phyloP scores from a whole-genome alignment of 2,113 vertebrate genomes.

The Camelus bactrianus region DNA sequence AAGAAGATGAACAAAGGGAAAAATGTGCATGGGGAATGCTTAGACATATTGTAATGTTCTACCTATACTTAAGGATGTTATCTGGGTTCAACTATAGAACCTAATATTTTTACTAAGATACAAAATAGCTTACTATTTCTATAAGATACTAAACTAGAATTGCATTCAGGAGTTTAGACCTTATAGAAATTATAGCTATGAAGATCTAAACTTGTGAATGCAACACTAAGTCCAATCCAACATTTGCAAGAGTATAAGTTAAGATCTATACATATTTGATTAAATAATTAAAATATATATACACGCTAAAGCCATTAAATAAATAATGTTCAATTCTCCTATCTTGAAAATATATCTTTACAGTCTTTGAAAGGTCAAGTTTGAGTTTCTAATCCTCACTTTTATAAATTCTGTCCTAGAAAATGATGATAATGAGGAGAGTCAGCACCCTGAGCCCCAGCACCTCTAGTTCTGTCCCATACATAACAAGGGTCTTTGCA shows the following conservation, averaged over 20 bases:
- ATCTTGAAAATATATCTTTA: neutral
- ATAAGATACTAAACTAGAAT: too few relatives aligned
- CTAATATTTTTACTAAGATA: too few relatives aligned
- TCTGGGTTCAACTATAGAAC: neutral
- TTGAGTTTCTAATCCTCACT: neutral
- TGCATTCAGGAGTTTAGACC: too few relatives aligned
- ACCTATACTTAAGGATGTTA: neutral
- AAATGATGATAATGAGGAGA: neutral
- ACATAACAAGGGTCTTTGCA: neutral
- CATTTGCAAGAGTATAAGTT: neutral
- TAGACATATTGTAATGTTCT: neutral
- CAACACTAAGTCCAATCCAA: neutral
- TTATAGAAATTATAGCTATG: neutral
- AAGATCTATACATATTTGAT: neutral
- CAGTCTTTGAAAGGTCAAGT: neutral
- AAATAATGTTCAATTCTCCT: neutral
- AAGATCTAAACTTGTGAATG: neutral
- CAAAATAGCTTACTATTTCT: too few relatives aligned
- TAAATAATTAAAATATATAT: constrained; percentile 11
- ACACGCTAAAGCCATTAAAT: neutral
- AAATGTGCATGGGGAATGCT: neutral
- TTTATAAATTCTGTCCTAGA: neutral
- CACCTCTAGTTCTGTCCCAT: fast-evolving
- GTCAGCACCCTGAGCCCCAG: neutral
- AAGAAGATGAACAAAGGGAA: neutral